Percentiles rank a stretch among this genome's conserved stretches.
phyloP scores from a whole-genome alignment of 2,888 invertebrate species.

The Plebejus melissa region DNA sequence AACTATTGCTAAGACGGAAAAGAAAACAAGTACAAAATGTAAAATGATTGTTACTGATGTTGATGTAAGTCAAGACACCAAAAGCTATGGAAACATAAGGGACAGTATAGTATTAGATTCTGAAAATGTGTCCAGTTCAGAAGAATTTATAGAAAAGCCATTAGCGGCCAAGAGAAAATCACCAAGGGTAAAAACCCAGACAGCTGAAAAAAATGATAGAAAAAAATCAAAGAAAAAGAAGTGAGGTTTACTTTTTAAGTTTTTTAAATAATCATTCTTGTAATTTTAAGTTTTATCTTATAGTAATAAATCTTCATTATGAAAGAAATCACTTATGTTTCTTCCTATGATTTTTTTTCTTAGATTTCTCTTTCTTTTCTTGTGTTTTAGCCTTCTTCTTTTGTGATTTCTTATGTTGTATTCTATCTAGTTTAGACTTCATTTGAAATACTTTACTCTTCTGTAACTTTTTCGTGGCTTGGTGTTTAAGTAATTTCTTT shows the following conservation, averaged over 20 bases:
- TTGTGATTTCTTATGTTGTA: slow-evolving; percentile 82
- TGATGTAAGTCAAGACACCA: background rate
- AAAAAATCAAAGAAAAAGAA: slow-evolving; percentile 31
- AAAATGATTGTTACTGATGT: background rate
- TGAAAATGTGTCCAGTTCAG: slow-evolving; percentile 5
- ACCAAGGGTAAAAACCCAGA: slow-evolving; percentile 32
- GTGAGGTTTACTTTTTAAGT: background rate
- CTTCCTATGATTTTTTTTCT: slow-evolving; percentile 59
- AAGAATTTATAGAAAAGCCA: slow-evolving; percentile 23
- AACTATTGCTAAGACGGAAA: background rate
- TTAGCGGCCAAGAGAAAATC: slow-evolving; percentile 43
- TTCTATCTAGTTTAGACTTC: slow-evolving; percentile 84
- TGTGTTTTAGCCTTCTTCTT: slow-evolving; percentile 57
- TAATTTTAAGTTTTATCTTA: slow-evolving; percentile 9
- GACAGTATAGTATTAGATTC: background rate
- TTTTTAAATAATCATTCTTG: background rate
- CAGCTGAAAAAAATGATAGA: slow-evolving; percentile 27
- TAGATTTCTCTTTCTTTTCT: slow-evolving; percentile 61
- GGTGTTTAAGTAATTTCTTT: slow-evolving; percentile 83
- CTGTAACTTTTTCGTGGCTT: slow-evolving; percentile 85
- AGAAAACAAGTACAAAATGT: background rate
- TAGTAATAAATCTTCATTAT: slow-evolving; percentile 29
- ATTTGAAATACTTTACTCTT: slow-evolving; percentile 88
- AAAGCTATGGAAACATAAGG: background rate
- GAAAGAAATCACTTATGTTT: slow-evolving; percentile 50